These are phyloP conservation scores for Anolis apletophallus DNA, from an alignment of 2,797 vertebrate species.

Conservation along the genomic window DNA sequence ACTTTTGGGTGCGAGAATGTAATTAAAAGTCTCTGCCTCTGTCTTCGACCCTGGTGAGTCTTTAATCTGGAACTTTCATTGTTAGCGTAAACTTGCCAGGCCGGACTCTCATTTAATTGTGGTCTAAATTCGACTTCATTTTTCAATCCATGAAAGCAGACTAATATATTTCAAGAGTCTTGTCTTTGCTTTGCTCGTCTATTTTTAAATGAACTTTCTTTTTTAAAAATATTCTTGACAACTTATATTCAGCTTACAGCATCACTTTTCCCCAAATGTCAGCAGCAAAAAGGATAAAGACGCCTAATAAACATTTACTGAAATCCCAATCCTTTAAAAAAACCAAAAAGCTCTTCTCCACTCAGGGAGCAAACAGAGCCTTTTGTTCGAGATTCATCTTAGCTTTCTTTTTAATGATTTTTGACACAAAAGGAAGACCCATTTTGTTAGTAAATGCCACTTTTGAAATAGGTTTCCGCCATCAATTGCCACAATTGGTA, in stretches of 20 bases:
- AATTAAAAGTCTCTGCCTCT: no score
- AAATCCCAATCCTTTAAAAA: not conserved
- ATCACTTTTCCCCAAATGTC: not conserved
- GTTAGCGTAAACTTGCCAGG: no score
- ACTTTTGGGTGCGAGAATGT: no score
- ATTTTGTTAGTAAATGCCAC: not conserved
- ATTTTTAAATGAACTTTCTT: not conserved
- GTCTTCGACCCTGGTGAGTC: no score
- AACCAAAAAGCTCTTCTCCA: not conserved
- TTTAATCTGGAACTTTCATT: no score
- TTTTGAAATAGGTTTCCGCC: slow-evolving; percentile 9
- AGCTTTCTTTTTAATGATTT: not conserved
- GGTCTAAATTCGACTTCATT: no score
- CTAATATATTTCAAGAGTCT: not conserved
- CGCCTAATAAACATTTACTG: not conserved
- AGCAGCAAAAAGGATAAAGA: not conserved
- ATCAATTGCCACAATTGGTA: not conserved
- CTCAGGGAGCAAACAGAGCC: not conserved
- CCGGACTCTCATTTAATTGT: no score
- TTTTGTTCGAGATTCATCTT: not conserved
- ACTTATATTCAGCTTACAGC: not conserved
- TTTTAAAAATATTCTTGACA: not conserved
- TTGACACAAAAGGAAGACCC: not conserved
- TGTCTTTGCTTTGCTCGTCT: not conserved
- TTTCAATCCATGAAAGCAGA: not conserved